Evolutionary conservation across 35 echinoderm and acorn worm species (phyloP).

Genomic region (Stichopus chloronotus): DNA sequence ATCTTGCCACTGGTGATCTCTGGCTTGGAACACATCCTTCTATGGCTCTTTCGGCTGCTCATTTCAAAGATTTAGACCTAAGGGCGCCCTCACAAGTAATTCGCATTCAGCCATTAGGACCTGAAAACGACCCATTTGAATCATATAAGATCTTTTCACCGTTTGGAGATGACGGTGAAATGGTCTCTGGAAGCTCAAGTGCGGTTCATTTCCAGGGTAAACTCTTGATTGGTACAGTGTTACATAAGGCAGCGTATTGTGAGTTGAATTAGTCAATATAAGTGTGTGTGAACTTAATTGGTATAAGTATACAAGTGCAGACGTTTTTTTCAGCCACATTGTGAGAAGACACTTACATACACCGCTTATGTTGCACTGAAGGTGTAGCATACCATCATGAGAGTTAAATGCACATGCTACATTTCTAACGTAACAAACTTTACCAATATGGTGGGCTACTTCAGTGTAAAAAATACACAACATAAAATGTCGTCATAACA

Average conservation of each 20-base stretch:
- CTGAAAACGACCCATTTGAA: background rate
- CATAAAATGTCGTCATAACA: too few species aligned
- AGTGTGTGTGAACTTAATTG: too few species aligned
- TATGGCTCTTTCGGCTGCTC: background rate
- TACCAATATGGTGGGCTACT: too few species aligned
- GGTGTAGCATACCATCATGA: background rate
- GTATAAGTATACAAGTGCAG: background rate
- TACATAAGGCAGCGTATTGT: constrained; percentile 48
- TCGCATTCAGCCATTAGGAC: background rate
- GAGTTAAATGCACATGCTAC: background rate
- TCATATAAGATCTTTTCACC: constrained; percentile 28
- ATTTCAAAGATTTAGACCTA: constrained; percentile 1
- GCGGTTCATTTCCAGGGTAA: constrained; percentile 28
- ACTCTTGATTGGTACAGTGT: constrained; percentile 38
- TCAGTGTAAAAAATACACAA: too few species aligned
- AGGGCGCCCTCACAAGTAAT: constrained; percentile 20
- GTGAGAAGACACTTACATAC: background rate
- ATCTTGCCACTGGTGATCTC: constrained; percentile 35
- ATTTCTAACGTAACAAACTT: too few species aligned
- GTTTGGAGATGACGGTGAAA: constrained; percentile 43
- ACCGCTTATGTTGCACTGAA: background rate
- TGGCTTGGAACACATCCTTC: constrained; percentile 38
- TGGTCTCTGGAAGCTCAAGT: background rate
- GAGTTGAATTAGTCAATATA: background rate
- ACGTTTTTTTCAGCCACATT: background rate